Percentiles rank a stretch among this genome's conserved stretches.
Conservation (phyloP, 2,797 vertebrate species). For the Sus cebifrons region DNA sequence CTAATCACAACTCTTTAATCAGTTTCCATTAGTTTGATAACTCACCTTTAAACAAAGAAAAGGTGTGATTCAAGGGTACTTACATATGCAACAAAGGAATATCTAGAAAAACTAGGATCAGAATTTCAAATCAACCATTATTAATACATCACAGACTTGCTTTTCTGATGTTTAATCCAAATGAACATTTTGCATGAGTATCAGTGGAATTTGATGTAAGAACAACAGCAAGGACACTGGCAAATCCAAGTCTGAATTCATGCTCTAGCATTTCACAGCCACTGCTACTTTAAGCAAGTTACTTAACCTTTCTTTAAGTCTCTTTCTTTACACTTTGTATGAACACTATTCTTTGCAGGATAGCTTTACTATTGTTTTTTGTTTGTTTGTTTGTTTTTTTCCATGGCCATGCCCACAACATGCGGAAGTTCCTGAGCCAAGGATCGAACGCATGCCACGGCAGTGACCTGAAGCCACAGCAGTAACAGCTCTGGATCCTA, state of each 20-base stretch:
- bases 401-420: no score
- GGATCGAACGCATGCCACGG: no score
- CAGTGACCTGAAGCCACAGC: no score
- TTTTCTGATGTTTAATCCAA: constrained; percentile 22
- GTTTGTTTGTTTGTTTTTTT: no score
- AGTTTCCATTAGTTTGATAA: constrained; percentile 6
- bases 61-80: background rate
- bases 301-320: background rate
- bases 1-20: constrained; percentile 55
- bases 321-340: constrained; percentile 64
- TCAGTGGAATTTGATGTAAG: background rate
- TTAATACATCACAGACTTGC: background rate
- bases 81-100: background rate
- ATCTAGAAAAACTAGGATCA: background rate
- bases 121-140: constrained; percentile 61
- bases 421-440: no score
- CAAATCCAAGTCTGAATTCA: constrained; percentile 44
- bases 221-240: background rate
- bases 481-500: no score
- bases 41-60: constrained; percentile 57
- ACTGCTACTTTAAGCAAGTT: background rate
- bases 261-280: constrained; percentile 8
- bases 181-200: background rate
- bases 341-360: constrained; percentile 36
- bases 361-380: constrained; percentile 20